Evolutionary conservation across 2,797 vertebrate species (phyloP), one percentile per base, ranked within the genome.

Genomic region (Mus spretus): DNA sequence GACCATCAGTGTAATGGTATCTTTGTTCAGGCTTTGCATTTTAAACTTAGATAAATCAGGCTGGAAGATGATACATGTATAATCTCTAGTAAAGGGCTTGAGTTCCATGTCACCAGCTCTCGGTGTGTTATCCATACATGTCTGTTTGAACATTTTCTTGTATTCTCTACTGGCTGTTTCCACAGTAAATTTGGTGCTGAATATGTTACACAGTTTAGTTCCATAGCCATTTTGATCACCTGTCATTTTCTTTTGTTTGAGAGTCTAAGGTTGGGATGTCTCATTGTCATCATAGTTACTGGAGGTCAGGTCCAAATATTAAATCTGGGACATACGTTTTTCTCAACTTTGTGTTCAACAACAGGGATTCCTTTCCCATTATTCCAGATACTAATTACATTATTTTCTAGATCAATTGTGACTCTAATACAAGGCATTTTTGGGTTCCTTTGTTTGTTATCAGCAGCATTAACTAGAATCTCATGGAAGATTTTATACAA

Each of bases 151-250:
- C 40, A 97, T 78, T 97, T 99, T 99, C 61, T 98, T 99, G 17
- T 99, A 99, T 86, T 99, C 99, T 37, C 92, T 98, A 97, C 99
- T 99, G 57, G 99, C 98, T 3, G 99, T 99, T 99, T 99, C 99
- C 70, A 99, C 99, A 0, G 99, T 99, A 98, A 99, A 99, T 98
- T 99, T 99, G 70, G 96, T 99, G 98, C 99, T 99, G 97, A 99
- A 99, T 98, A 99, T 99, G 94, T 99, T 99, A 98, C 99, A 99
- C 80, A 99, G 98, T 98, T 99, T 99, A 61, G 99, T 99, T 97
- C 99, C 99, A 47, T 99, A 99, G 96, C 99, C 99, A 97, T 99
- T 99, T 97, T 99, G 99, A 28, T 99, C 99, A 99, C 99, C 99
- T 61, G 99, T 99, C 98, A 99, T 99, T 98, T 99, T 99, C 98